Evolutionary conservation across 2,888 invertebrate genomes (phyloP).

Genomic region (Pandemis corylana): DNA sequence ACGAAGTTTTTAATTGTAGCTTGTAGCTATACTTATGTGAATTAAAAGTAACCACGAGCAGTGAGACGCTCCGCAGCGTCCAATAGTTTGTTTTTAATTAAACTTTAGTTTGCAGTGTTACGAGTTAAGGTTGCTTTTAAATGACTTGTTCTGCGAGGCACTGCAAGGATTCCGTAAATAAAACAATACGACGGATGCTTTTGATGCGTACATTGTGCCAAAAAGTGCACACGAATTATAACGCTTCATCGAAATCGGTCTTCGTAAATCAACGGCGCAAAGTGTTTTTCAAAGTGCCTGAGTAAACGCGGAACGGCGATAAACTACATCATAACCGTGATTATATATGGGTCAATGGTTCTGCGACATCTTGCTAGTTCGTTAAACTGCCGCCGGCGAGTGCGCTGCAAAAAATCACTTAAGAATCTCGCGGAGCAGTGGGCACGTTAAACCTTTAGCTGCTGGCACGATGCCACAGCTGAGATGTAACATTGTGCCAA

Average conservation of each 20-base stretch:
- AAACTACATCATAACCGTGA: conserved; percentile 72
- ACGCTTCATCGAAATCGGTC: conserved; percentile 39
- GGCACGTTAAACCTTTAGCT: conserved; percentile 77
- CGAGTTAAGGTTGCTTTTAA: conserved; percentile 1
- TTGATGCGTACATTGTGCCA: not conserved
- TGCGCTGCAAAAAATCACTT: conserved; percentile 78
- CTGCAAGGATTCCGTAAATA: not conserved
- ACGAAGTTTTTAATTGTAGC: not conserved
- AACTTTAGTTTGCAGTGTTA: conserved; percentile 1
- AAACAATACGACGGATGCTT: not conserved
- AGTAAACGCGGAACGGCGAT: conserved; percentile 63
- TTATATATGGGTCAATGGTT: conserved; percentile 75
- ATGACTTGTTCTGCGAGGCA: not conserved
- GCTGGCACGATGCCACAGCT: conserved; percentile 73
- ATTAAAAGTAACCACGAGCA: not conserved
- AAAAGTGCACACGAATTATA: not conserved
- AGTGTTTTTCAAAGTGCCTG: conserved; percentile 49
- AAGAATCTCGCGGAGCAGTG: conserved; percentile 69
- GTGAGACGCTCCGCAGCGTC: not conserved
- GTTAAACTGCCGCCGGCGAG: conserved; percentile 70
- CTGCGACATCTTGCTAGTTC: conserved; percentile 77
- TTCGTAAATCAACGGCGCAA: conserved; percentile 49
- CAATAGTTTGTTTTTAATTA: conserved; percentile 13
- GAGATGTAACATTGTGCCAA: conserved; percentile 74
- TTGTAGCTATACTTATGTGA: not conserved